phyloP scores from a whole-genome alignment of 2,888 invertebrate species.

The Cantharis rustica region DNA sequence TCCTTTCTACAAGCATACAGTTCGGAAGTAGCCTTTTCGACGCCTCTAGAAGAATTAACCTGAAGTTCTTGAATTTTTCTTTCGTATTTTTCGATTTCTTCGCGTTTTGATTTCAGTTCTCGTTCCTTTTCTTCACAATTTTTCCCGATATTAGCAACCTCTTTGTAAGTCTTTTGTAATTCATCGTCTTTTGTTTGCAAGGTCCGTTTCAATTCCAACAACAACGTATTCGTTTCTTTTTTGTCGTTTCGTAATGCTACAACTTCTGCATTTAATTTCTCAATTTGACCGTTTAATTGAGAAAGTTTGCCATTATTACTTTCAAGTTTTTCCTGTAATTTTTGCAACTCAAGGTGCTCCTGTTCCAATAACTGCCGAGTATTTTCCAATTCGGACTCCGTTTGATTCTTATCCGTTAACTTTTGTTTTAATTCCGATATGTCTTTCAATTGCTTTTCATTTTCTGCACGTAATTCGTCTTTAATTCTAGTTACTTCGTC shows the following conservation, averaged over 20 bases:
- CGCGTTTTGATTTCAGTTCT: background rate
- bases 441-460: background rate
- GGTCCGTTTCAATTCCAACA: background rate
- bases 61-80: slow-evolving; percentile 7
- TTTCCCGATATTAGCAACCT: background rate
- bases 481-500: background rate
- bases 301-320: background rate
- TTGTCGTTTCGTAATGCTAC: background rate
- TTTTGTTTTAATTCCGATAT: slow-evolving; percentile 40
- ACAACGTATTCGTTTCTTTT: background rate
- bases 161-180: background rate
- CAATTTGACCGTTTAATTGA: slow-evolving; percentile 22
- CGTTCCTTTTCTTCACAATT: background rate
- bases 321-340: background rate
- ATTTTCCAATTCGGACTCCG: background rate
- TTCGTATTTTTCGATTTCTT: background rate
- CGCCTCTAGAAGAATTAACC: background rate
- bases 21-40: background rate
- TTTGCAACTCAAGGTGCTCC: background rate
- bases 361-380: background rate
- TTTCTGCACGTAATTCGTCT: background rate
- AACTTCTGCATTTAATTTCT: slow-evolving; percentile 31
- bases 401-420: slow-evolving; percentile 37
- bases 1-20: background rate
- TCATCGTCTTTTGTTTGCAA: background rate